Evolutionary conservation across 2,888 invertebrate genomes (phyloP).

Genomic region (Pandemis heparana): DNA sequence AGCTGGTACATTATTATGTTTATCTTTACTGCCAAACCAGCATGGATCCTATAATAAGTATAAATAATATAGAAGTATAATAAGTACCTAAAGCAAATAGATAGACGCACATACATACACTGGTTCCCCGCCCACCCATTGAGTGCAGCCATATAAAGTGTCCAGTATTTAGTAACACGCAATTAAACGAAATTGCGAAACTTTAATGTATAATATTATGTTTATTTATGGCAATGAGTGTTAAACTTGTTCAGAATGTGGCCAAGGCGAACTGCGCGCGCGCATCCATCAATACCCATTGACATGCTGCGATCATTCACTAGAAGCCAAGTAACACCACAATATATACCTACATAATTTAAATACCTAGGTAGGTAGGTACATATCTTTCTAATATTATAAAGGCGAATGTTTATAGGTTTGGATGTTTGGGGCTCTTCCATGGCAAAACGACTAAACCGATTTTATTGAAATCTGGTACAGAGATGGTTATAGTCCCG

Average conservation of each 20-base stretch:
- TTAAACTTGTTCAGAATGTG: slow-evolving; percentile 32
- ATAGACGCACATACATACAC: neutral
- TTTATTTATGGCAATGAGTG: slow-evolving; percentile 23
- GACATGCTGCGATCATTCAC: slow-evolving; percentile 19
- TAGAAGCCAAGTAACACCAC: neutral
- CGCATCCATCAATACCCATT: slow-evolving; percentile 32
- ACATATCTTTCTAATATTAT: no score
- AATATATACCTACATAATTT: neutral
- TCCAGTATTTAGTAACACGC: slow-evolving; percentile 20
- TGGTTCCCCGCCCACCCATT: neutral
- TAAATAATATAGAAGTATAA: neutral
- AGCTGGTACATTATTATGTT: no score
- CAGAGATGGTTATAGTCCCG: no score
- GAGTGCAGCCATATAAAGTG: neutral
- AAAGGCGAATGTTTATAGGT: no score
- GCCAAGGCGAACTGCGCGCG: slow-evolving; percentile 35
- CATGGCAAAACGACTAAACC: no score
- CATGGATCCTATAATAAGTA: neutral
- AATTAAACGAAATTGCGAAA: slow-evolving; percentile 28
- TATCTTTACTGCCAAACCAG: no score
- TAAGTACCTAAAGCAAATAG: no score
- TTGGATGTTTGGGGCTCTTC: no score
- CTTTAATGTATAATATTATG: slow-evolving; percentile 23
- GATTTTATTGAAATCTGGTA: no score
- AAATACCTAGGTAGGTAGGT: no score